phyloP scores from a whole-genome alignment of 2,113 vertebrate species.

The Rattus rattus region DNA sequence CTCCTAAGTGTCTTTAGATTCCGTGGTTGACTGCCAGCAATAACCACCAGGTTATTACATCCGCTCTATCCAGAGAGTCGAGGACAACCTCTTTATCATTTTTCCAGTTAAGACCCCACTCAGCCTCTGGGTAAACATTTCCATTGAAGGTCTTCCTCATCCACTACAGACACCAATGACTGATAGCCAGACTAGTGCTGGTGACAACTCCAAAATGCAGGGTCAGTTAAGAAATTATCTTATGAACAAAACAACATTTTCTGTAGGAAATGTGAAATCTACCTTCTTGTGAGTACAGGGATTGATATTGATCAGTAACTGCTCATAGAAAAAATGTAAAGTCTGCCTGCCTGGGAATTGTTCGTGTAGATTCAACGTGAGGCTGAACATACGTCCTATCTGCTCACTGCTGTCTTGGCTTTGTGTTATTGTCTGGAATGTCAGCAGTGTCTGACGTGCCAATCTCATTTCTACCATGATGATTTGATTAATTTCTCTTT shows the following conservation, averaged over 20 bases:
- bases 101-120: neutral
- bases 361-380: neutral
- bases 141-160: neutral
- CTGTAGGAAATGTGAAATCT: neutral
- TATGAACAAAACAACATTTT: neutral
- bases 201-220: neutral
- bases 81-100: neutral
- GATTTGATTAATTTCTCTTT: neutral
- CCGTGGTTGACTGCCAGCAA: neutral
- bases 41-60: neutral
- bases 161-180: neutral
- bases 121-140: neutral
- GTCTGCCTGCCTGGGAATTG: neutral
- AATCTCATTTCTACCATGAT: neutral
- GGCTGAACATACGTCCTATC: neutral
- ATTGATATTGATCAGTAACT: neutral
- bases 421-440: neutral
- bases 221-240: neutral
- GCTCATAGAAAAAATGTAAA: constrained; percentile 31
- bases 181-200: neutral
- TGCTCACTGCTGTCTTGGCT: constrained; percentile 25
- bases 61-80: neutral
- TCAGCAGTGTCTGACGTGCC: neutral
- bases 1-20: neutral
- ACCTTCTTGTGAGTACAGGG: neutral